A percentile compares a stretch with the other conserved stretches of the same genome.
phyloP scores from a whole-genome alignment of 1,140 invertebrate species.

The Brachionus paranguensis region DNA sequence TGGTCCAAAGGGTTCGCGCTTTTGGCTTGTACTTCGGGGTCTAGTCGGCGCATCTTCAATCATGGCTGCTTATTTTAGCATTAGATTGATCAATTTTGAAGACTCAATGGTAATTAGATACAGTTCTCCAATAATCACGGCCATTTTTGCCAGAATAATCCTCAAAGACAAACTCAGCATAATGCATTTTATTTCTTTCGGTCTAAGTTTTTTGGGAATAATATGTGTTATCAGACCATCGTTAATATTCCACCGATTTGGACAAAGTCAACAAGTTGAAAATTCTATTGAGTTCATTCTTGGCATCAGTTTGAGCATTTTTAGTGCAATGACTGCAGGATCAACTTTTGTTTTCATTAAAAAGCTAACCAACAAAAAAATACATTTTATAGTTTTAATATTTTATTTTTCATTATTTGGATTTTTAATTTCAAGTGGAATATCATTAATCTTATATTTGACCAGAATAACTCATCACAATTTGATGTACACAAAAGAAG shows the following conservation, averaged over 20 bases:
- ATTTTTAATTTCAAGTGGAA: not conserved
- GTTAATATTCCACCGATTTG: not conserved
- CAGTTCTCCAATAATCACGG: slow-evolving; percentile 38
- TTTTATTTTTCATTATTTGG: slow-evolving; percentile 37
- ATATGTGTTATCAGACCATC: slow-evolving; percentile 5
- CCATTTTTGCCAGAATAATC: slow-evolving; percentile 22
- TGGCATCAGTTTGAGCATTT: slow-evolving; percentile 1
- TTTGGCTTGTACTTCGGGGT: not conserved
- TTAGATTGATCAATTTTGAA: slow-evolving; percentile 20
- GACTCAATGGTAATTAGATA: slow-evolving; percentile 32
- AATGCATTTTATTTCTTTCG: slow-evolving; percentile 14
- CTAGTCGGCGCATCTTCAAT: not conserved
- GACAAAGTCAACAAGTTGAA: slow-evolving; percentile 11
- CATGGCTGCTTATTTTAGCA: slow-evolving; percentile 12
- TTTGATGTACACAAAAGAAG: slow-evolving; percentile 15
- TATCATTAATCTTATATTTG: not conserved
- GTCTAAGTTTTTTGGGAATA: slow-evolving; percentile 16
- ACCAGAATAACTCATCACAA: not conserved
- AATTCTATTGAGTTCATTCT: not conserved
- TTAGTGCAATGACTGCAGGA: not conserved
- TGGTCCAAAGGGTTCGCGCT: slow-evolving; percentile 22
- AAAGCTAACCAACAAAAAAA: slow-evolving; percentile 23
- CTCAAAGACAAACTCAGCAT: slow-evolving; percentile 1
- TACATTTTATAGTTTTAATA: slow-evolving; percentile 27
- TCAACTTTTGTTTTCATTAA: slow-evolving; percentile 28